Conservation (phyloP, 2,113 vertebrate species). For the Stigmatopora argus region DNA sequence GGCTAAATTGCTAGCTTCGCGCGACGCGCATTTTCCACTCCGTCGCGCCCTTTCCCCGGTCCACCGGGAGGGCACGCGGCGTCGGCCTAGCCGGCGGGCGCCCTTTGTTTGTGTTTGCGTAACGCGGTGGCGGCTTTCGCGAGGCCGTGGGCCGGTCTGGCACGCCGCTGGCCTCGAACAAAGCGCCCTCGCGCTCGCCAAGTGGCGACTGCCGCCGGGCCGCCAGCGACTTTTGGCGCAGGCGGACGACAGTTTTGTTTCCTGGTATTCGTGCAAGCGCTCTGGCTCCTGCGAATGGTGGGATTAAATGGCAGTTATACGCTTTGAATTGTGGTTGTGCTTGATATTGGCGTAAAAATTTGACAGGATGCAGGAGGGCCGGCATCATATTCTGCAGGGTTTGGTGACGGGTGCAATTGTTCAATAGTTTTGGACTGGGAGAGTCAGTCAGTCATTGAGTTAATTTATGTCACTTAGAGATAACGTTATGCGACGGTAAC, state of each 20-base stretch:
- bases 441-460: no score
- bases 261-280: not conserved
- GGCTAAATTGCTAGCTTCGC: constrained; percentile 55
- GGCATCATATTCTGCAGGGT: no score
- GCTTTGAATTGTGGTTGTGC: not conserved
- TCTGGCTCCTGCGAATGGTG: not conserved
- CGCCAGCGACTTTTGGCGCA: constrained; percentile 28
- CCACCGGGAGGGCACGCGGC: no score
- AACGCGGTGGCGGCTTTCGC: constrained; percentile 45
- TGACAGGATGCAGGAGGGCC: not conserved
- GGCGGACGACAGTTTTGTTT: constrained; percentile 19
- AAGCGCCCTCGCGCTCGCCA: constrained; percentile 20
- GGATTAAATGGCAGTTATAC: not conserved
- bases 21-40: constrained; percentile 63
- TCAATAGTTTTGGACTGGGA: no score
- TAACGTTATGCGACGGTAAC: no score
- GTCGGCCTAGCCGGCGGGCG: constrained; percentile 48
- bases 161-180: constrained; percentile 5
- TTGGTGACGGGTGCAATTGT: no score
- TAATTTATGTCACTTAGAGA: no score
- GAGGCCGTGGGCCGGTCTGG: constrained; percentile 32
- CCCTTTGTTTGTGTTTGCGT: constrained; percentile 59
- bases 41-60: constrained; percentile 18
- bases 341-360: not conserved
- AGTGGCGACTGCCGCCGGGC: constrained; percentile 18